Evolutionary conservation across 1,140 invertebrate species (phyloP), one percentile per base, ranked within the genome.

Genomic region (Sitobion miscanthi): DNA sequence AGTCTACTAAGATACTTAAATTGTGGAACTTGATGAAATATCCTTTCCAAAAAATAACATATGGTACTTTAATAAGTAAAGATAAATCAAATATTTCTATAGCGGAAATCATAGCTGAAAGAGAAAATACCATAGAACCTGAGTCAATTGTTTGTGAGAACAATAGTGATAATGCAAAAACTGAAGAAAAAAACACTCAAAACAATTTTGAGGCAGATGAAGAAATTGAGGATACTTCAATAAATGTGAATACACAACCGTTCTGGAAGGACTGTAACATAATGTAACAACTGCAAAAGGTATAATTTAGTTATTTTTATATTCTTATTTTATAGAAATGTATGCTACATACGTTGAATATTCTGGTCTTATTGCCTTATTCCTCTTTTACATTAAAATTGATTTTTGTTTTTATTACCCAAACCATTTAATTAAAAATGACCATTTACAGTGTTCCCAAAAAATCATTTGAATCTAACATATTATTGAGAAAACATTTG

Each of bases 11-110:
- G 45, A 38, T 85, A 93, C 2, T 85, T 20, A 93, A 93, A 54
- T 30, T 93, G 2, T 93, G 91, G 91, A 93, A 93, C 23, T 57
- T 93, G 3, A 93, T 93, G 52, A 93, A 93, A 57, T 86, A 54
- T 85, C 91, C 91, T 30, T 93, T 93, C 57, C 69, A 86, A 42
- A 93, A 85, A 93, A 45, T 93, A 54, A 45, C 91, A 5, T 57
- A 20, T 42, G 91, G 82, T 57, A 54, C 35, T 42, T 52, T 49
- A 17, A 30, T 57, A 42, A 85, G 54, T 57, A 11, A 83, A 85
- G n/a, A 93, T n/a, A 20, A 85, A 83, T n/a, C 35, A 62, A 54
- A 85, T 85, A 92, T 62, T 54, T 92, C 91, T 30, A 85, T 57
- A 92, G 49, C 91, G 21, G 91, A 92, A 6, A 35, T 54, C 3